These are phyloP conservation scores for Phrynocephalus guinanensis DNA, from an alignment of 2,797 vertebrate species.

Conservation along the genomic window DNA sequence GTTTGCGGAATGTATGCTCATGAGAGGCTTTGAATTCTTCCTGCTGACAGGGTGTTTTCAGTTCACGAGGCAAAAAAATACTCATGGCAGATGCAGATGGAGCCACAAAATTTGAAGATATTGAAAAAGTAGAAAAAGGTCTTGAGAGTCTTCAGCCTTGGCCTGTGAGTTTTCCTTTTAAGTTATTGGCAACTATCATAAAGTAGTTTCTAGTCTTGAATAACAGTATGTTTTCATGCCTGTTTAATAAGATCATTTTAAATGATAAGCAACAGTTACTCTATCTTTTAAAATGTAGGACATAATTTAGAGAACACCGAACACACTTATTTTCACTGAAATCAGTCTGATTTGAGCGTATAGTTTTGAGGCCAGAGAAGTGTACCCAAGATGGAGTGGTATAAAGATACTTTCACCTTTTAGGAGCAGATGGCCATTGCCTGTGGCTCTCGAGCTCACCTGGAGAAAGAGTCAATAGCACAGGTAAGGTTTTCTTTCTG, in stretches of 20 bases:
- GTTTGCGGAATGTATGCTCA: slow-evolving; percentile 14
- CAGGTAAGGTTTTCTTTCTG: slow-evolving; percentile 80
- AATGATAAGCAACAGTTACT: neutral
- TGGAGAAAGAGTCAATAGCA: slow-evolving; percentile 92
- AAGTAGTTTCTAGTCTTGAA: neutral
- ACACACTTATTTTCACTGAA: neutral
- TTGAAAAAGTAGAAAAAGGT: slow-evolving; percentile 91
- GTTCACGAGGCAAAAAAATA: slow-evolving; percentile 87
- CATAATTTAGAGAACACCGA: neutral
- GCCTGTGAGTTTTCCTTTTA: slow-evolving; percentile 81
- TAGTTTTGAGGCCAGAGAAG: neutral
- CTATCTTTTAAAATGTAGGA: neutral
- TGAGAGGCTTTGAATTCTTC: neutral
- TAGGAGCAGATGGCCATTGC: slow-evolving; percentile 93
- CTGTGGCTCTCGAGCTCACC: slow-evolving; percentile 95
- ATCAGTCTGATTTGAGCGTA: neutral
- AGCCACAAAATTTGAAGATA: slow-evolving; percentile 93
- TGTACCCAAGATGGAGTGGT: too few species aligned
- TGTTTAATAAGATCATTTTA: neutral
- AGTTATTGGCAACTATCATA: too few species aligned
- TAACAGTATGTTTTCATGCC: neutral
- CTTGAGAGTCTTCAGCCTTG: slow-evolving; percentile 84
- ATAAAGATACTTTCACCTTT: slow-evolving; percentile 42
- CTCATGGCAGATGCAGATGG: slow-evolving; percentile 98
- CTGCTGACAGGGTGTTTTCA: slow-evolving; percentile 86